Conservation (phyloP, 2,888 invertebrate species). For the Eupithecia pulchellata region DNA sequence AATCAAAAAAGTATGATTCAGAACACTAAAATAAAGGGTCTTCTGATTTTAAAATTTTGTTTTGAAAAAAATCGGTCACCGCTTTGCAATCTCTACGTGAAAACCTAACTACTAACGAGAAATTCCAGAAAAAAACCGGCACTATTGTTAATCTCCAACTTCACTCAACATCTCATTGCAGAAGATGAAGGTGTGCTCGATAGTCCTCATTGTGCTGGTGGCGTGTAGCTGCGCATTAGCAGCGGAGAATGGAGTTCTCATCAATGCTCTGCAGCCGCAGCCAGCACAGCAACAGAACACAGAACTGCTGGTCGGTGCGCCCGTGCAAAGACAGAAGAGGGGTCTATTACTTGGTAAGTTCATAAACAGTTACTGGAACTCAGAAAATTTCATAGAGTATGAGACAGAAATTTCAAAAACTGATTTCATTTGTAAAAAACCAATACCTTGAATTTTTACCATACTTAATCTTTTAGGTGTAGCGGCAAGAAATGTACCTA, state of each 20-base stretch:
- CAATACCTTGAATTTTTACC: no score
- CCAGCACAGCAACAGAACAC: conserved; percentile 30
- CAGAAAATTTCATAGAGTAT: no score
- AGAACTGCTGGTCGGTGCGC: conserved; percentile 46
- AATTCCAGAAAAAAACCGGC: no score
- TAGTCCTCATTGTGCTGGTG: conserved; percentile 60
- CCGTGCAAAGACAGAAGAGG: conserved; percentile 64
- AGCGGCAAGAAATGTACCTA: no score
- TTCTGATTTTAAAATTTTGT: background rate
- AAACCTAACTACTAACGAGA: no score
- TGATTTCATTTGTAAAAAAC: no score
- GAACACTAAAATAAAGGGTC: background rate
- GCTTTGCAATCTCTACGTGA: no score
- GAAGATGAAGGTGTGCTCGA: conserved; percentile 50
- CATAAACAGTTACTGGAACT: background rate
- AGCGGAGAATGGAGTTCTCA: conserved; percentile 58
- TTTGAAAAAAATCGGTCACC: background rate
- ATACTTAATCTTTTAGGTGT: no score
- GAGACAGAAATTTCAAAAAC: no score
- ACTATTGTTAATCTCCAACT: background rate
- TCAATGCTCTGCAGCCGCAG: conserved; percentile 56
- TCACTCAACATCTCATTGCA: background rate
- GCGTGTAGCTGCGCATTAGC: conserved; percentile 64
- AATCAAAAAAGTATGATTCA: no score
- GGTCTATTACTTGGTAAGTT: conserved; percentile 66